phyloP scores from a whole-genome alignment of 2,797 vertebrate species.

The Dicrostonyx torquatus region DNA sequence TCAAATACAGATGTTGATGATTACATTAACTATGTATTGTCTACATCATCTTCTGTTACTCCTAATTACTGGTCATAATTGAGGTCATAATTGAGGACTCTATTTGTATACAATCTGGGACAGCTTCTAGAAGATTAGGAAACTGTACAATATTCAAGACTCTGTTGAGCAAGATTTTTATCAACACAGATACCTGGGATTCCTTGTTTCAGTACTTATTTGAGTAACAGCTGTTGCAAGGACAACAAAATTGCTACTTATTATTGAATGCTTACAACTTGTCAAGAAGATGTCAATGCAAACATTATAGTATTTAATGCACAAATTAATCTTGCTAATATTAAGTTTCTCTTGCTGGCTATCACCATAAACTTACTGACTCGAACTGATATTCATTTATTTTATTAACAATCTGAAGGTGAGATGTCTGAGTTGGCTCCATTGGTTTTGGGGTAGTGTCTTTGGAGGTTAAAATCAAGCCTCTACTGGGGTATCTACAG shows the following conservation, averaged over 20 bases:
- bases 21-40: background rate
- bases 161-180: background rate
- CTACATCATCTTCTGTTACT: background rate
- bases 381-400: background rate
- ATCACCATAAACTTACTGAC: background rate
- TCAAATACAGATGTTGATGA: background rate
- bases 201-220: background rate
- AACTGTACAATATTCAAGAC: background rate
- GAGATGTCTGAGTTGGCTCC: background rate
- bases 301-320: background rate
- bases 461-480: background rate
- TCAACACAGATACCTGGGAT: background rate
- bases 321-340: background rate
- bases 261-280: background rate
- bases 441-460: background rate
- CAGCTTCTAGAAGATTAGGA: background rate
- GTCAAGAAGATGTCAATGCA: background rate
- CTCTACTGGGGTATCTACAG: accelerated
- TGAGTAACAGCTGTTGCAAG: background rate
- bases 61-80: background rate
- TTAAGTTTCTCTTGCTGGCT: background rate
- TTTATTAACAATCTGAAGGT: background rate
- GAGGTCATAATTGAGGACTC: background rate
- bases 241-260: background rate
- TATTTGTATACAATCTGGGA: background rate